A percentile compares a stretch with the other conserved stretches of the same genome.
Conservation (phyloP, 2,113 vertebrate genomes). For the Phasianus colchicus region DNA sequence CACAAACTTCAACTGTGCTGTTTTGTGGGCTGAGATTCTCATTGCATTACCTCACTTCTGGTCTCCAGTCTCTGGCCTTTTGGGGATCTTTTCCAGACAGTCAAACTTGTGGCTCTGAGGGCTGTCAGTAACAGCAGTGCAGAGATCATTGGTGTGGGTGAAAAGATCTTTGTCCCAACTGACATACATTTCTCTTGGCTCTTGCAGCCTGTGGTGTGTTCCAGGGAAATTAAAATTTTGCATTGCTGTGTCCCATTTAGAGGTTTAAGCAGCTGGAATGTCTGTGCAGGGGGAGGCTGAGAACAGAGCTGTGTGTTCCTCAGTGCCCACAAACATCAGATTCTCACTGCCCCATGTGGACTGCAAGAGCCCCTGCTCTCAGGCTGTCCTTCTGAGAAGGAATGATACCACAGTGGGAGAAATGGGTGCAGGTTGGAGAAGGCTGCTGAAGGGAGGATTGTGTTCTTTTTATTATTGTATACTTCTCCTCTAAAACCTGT, state of each 20-base stretch:
- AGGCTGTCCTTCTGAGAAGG: neutral
- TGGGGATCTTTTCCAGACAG: neutral
- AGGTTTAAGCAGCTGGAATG: neutral
- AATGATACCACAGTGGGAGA: neutral
- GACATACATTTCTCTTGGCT: rapidly evolving
- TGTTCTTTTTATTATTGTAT: neutral
- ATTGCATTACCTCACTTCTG: rapidly evolving
- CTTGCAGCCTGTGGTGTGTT: rapidly evolving
- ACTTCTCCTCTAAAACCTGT: neutral
- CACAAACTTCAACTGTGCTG: neutral
- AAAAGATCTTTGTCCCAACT: neutral
- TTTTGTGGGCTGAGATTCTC: neutral
- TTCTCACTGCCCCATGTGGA: neutral
- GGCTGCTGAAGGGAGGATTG: neutral
- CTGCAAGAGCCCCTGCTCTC: neutral
- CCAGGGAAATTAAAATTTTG: neutral
- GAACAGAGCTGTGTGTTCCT: neutral
- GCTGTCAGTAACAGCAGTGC: neutral
- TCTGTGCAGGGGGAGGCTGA: neutral
- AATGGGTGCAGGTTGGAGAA: neutral
- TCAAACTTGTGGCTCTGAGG: neutral
- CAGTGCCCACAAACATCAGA: neutral
- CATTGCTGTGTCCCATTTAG: neutral
- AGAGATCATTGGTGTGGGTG: neutral
- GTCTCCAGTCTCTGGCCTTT: neutral